phyloP scores from a whole-genome alignment of 2,888 invertebrate genomes.

The Desoria tigrina region DNA sequence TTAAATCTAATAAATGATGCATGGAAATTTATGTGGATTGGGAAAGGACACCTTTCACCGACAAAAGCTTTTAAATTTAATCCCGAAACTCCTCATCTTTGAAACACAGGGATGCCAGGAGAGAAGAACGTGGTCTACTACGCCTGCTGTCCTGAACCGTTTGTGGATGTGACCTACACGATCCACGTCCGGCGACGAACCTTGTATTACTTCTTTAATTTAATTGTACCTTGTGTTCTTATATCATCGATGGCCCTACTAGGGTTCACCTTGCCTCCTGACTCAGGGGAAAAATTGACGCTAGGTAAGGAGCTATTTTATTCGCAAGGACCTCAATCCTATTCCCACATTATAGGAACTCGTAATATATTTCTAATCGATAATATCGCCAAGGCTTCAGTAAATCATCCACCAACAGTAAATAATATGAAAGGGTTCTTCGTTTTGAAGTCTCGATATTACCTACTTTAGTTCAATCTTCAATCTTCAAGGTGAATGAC shows the following conservation, averaged over 20 bases:
- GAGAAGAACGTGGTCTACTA: conserved; percentile 86
- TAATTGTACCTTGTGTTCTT: conserved; percentile 97
- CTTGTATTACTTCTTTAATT: conserved; percentile 98
- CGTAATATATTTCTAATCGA: not conserved
- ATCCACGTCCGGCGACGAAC: conserved; percentile 95
- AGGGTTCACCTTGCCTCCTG: conserved; percentile 96
- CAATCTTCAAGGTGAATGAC: too few species aligned
- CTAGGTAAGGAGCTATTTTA: conserved; percentile 66
- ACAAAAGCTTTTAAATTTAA: not conserved
- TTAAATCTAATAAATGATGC: too few species aligned
- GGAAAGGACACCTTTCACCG: too few species aligned
- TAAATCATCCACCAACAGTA: too few species aligned
- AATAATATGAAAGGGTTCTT: too few species aligned
- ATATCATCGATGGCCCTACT: conserved; percentile 98
- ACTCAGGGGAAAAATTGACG: conserved; percentile 94
- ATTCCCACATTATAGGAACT: not conserved
- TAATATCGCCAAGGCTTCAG: not conserved
- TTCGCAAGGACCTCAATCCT: not conserved
- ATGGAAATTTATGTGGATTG: too few species aligned
- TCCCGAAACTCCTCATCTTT: conserved; percentile 17
- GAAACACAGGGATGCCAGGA: conserved; percentile 88
- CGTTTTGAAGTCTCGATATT: too few species aligned
- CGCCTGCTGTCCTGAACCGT: conserved; percentile 56
- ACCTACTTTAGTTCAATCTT: too few species aligned
- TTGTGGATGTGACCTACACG: conserved; percentile 94